phyloP scores from a whole-genome alignment of 2,113 vertebrate species.

The Ciconia stormi region DNA sequence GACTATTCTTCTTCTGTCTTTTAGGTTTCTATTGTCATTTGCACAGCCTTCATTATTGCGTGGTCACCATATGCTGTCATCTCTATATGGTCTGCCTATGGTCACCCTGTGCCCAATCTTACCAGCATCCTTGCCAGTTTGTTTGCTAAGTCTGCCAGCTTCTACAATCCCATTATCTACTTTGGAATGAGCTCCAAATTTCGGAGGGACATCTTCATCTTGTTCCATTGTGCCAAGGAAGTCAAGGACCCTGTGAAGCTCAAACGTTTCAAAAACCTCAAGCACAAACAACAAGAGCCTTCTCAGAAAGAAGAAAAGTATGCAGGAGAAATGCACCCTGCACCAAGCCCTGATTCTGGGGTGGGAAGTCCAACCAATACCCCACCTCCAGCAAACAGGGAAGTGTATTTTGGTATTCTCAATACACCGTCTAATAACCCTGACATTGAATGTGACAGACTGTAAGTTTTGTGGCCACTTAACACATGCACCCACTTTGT shows the following conservation, averaged over 20 bases:
- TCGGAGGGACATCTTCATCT: constrained; percentile 72
- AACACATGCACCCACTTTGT: neutral
- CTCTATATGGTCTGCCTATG: constrained; percentile 83
- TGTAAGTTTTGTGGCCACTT: constrained; percentile 38
- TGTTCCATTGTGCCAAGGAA: constrained; percentile 75
- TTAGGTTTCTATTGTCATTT: constrained; percentile 83
- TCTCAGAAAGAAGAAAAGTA: constrained; percentile 61
- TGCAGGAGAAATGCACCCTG: neutral
- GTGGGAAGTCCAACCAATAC: constrained; percentile 73
- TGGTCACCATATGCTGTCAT: constrained; percentile 85
- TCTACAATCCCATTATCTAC: constrained; percentile 86
- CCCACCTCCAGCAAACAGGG: constrained; percentile 64
- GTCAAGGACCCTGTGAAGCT: constrained; percentile 75
- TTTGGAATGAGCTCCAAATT: constrained; percentile 87
- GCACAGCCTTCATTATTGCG: constrained; percentile 83
- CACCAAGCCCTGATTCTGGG: constrained; percentile 67
- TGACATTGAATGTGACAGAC: constrained; percentile 79
- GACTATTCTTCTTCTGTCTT: neutral
- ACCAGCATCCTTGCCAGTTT: constrained; percentile 82
- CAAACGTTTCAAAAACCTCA: constrained; percentile 77
- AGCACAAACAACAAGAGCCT: constrained; percentile 71
- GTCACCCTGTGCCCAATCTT: constrained; percentile 75
- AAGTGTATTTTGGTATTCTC: constrained; percentile 61
- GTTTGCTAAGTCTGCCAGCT: constrained; percentile 84
- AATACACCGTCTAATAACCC: constrained; percentile 59